Percentiles rank a stretch among this genome's conserved stretches.
Evolutionary conservation across 2,888 invertebrate species (phyloP).

Genomic region (Trachelus stipa): DNA sequence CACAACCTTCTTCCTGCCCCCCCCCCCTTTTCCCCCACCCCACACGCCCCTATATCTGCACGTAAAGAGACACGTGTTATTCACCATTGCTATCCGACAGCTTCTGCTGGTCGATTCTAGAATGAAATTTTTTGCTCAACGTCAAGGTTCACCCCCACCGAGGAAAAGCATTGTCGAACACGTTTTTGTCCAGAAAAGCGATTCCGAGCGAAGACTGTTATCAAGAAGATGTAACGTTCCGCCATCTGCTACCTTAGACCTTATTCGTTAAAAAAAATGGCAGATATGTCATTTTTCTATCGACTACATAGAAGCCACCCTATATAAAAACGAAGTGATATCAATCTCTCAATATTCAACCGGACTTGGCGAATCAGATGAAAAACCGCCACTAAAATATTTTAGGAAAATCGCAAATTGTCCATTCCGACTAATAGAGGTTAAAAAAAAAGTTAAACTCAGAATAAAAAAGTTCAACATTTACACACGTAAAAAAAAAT

Average conservation of each 20-base stretch:
- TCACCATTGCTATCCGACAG: not conserved
- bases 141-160: not conserved
- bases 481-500: too few species aligned
- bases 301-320: not conserved
- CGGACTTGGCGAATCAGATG: too few species aligned
- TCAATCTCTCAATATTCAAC: not conserved
- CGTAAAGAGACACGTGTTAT: not conserved
- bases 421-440: too few species aligned
- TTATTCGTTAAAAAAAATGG: not conserved
- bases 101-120: not conserved
- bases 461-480: too few species aligned
- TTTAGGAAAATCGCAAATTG: too few species aligned
- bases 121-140: not conserved
- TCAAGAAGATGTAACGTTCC: not conserved
- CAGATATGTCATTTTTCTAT: not conserved
- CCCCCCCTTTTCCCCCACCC: too few species aligned
- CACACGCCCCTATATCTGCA: too few species aligned
- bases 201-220: not conserved
- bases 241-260: not conserved
- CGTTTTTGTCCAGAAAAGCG: not conserved
- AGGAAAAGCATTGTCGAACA: not conserved
- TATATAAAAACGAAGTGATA: not conserved
- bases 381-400: too few species aligned
- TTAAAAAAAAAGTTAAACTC: not conserved
- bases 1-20: too few species aligned